A percentile compares a stretch with the other conserved stretches of the same genome.
Evolutionary conservation across 2,888 invertebrate species (phyloP).

Genomic region (Agrenia bidenticulata): DNA sequence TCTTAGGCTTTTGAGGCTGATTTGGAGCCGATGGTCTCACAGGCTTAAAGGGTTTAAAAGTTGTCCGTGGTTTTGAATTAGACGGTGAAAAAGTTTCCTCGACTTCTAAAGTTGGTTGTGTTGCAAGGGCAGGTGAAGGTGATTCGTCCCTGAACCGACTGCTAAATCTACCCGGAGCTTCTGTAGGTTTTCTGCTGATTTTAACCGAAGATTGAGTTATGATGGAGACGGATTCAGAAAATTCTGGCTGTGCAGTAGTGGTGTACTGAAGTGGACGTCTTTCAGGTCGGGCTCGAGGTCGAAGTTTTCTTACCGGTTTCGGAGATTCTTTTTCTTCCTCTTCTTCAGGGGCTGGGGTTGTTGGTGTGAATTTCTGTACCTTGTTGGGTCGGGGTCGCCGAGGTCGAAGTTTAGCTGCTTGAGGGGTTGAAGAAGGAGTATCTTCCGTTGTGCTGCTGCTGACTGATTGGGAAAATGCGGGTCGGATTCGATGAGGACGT

Average conservation of each 20-base stretch:
- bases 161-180: slow-evolving; percentile 49
- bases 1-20: slow-evolving; percentile 15
- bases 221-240: slow-evolving; percentile 30
- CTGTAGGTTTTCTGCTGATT: slow-evolving; percentile 47
- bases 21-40: background rate
- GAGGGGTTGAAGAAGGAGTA: background rate
- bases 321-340: background rate
- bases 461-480: background rate
- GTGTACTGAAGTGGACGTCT: slow-evolving; percentile 24
- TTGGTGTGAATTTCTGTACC: background rate
- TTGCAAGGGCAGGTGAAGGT: slow-evolving; percentile 7
- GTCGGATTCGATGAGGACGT: slow-evolving; percentile 21
- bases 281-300: slow-evolving; percentile 31
- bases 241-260: slow-evolving; percentile 2
- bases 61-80: slow-evolving; percentile 19
- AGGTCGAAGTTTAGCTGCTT: slow-evolving; percentile 1
- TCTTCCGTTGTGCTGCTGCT: background rate
- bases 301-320: slow-evolving; percentile 31
- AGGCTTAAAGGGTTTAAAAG: slow-evolving; percentile 35
- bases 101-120: slow-evolving; percentile 13
- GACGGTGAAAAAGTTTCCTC: background rate
- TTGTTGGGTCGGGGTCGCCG: slow-evolving; percentile 5
- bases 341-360: background rate
- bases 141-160: slow-evolving; percentile 48
- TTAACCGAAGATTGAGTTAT: slow-evolving; percentile 40